Percentiles rank a stretch among this genome's conserved stretches.
Conservation (phyloP, 2,888 invertebrate species). For the Temnothorax unifasciatus region DNA sequence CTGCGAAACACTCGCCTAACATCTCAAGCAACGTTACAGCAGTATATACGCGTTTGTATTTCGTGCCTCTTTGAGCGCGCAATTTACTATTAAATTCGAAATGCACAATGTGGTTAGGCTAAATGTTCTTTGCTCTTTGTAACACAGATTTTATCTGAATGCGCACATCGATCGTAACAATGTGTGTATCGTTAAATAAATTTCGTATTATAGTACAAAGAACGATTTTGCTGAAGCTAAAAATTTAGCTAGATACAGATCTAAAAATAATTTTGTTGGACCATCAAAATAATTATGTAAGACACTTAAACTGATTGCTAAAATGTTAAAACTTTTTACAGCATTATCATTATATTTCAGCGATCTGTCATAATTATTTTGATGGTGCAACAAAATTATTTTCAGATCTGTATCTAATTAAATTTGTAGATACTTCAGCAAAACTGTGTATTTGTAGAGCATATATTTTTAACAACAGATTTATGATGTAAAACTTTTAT, state of each 20-base stretch:
- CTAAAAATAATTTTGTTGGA: no score
- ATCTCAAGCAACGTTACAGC: slow-evolving; percentile 32
- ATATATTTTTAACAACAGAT: neutral
- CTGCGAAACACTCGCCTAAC: slow-evolving; percentile 24
- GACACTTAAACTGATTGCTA: no score
- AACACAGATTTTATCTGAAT: neutral
- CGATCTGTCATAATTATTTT: no score
- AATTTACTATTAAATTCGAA: slow-evolving; percentile 24
- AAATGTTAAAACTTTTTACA: no score
- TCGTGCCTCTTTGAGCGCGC: slow-evolving; percentile 23
- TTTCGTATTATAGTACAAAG: neutral
- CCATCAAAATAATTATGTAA: no score
- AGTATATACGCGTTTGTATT: neutral
- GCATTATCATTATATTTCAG: no score
- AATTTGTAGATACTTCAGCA: no score
- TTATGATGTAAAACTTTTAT: neutral
- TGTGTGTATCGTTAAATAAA: neutral
- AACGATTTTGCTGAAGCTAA: no score
- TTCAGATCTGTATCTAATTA: no score
- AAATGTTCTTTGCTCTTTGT: slow-evolving; percentile 3
- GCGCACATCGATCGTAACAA: neutral
- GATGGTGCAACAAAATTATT: no score
- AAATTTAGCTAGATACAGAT: no score
- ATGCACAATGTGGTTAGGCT: neutral
- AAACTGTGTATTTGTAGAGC: no score